Conservation (phyloP, 2,113 vertebrate genomes). For the Oreochromis niloticus region DNA sequence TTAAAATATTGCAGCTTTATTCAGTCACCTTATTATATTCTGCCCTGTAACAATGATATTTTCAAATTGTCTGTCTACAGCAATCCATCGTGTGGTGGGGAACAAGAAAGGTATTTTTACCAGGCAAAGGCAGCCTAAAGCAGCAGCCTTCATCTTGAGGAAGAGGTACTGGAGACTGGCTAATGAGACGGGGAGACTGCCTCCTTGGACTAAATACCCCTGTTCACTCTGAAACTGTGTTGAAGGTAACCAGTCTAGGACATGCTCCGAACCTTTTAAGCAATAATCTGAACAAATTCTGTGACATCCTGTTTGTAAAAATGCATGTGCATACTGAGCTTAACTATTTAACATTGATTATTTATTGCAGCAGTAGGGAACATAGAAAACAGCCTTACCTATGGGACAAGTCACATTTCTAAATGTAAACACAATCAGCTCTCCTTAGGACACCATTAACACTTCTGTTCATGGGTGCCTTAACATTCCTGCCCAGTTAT, state of each 20-base stretch:
- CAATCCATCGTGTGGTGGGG: conserved; percentile 74
- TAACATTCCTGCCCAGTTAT: neutral
- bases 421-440: neutral
- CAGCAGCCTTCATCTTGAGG: conserved; percentile 83
- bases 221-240: conserved; percentile 47
- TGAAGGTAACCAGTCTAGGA: neutral
- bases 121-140: conserved; percentile 90
- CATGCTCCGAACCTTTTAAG: neutral
- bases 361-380: neutral
- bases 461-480: neutral
- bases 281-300: neutral
- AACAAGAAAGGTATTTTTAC: conserved; percentile 96
- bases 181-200: conserved; percentile 78
- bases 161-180: conserved; percentile 92
- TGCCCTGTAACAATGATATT: neutral
- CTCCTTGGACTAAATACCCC: conserved; percentile 65
- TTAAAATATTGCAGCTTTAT: neutral
- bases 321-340: neutral
- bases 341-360: neutral
- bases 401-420: neutral
- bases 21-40: neutral
- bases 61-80: conserved; percentile 56
- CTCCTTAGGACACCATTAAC: neutral
- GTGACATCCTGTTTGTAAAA: neutral
- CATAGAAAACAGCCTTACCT: neutral